Evolutionary conservation across 2,888 invertebrate species (phyloP), one percentile per base, ranked within the genome.

Genomic region (Drosophila anomalata): DNA sequence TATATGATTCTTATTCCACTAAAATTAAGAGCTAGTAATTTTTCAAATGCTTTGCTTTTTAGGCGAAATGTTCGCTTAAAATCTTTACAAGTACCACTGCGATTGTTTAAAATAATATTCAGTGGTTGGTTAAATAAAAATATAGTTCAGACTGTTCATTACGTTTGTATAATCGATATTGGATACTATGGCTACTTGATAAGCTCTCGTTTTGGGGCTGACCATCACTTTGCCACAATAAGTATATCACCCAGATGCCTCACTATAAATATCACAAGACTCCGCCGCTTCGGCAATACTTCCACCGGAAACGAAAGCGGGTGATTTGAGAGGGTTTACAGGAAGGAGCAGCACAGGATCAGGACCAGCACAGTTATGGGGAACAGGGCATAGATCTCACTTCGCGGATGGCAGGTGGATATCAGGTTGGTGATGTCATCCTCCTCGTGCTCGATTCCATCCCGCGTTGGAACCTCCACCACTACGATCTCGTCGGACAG

Each of bases 391-490:
- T 97, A 97, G 46, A 97, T 93, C 33, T 94, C 94, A 92, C 95
- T 95, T 76, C 97, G 92, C 8, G 97, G 97, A 91, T 95, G 94
- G 88, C 97, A 97, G 5, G 95, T 94, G 54, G 97, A 96, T 69
- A 94, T 93, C 60, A 97, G 92, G 77, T 95, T 93, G 9, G 95
- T 95, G 67, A 94, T 94, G 89, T 96, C 95, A 79, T 95, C 95
- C 47, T 94, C 94, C 88, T 96, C 95, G 87, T 95, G 94, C 86
- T 95, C 96, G 66, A 96, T 94, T 17, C 96, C 96, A 91, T 96
- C 96, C 67, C 94, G 94, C 0, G 96, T 96, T 12, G 96, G 96
- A 50, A 97, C 95, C 92, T 97, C 97, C 41, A 97, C 96, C 60
- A 97, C 95, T 9, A 97, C 96, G 79, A 94, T 94, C 90, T 96